Base-by-base conservation (phyloP, 2,888 invertebrate genomes). In the Acrocyrtus sp. region DNA sequence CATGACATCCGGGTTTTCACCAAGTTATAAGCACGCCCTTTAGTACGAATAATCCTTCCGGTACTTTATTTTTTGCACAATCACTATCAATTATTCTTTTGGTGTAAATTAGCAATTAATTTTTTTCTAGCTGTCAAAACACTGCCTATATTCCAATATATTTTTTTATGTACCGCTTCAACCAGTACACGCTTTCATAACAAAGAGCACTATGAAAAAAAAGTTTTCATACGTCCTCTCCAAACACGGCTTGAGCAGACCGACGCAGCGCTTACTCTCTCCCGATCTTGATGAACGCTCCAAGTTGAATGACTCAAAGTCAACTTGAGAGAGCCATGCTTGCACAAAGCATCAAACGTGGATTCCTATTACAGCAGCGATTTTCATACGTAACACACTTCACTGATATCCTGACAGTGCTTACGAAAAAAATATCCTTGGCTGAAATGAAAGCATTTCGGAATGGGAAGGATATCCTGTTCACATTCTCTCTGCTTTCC, bases 241-340 rank as follows among this genome's bases (percentile, higher is more conserved):
- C 53, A 53, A 27, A 17, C 27, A 29, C 8, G n/a, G 51, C 26
- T 51, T 26, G 51, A 34, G 6, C 12, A 34, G 19, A 47, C 24
- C 24, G 50, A 17, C 17, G n/a, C 39, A 56, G 19, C n/a, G 27
- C 15, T 2, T 12, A 47, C 22, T 21, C 29, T 43, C 41, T 24
- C 60, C 60, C 45, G 60, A 43, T 45, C 60, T 60, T 22, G 24
- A 54, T 61, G 54, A 69, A 69, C 61, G 62, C 61, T 62, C 56
- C 69, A 69, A 69, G 69, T 69, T 69, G 69, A 69, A 69, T 69
- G 69, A 69, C 69, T 69, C 69, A 69, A 69, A 69, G 69, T 69
- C 61, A 69, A 62, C 69, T 62, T 62, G 61, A 53, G 61, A 66
- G 66, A 12, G 45, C 45, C 45, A n/a, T 17, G 45, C 15, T 17